Base-by-base conservation (phyloP, 2,113 vertebrate species). In the Cisticola juncidis region DNA sequence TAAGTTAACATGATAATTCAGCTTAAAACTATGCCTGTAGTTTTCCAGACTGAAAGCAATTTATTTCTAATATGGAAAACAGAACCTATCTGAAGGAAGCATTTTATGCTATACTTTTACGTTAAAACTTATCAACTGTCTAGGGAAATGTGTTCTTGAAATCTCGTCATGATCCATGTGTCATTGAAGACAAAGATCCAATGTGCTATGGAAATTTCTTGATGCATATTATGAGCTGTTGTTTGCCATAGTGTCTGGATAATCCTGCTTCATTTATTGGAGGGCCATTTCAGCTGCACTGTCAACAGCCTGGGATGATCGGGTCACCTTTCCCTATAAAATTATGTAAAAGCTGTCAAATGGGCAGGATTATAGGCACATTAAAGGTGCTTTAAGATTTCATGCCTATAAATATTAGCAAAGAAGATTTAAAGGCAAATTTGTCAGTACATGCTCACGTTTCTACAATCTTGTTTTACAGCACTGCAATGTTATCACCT, bases 251-350 rank as follows among this genome's bases (percentile, higher is more conserved):
- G 93, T 96, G 97, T 95, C 96, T 96, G 70, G 96, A 95, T 98
- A 98, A 98, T 98, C 97, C 98, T 96, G 95, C 95, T 72, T 98
- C 96, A 97, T 98, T 98, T 98, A 98, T 97, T 97, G 97, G 95
- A 98, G 89, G 95, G 93, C 92, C 92, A 97, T 95, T 98, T 98
- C 96, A 97, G 96, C 96, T 93, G 97, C 95, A 98, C 88, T 98
- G 98, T 98, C 98, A 98, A 98, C 91, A 98, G 93, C 92, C 81
- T 91, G 81, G 95, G 93, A 97, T 91, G 94, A 98, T 97, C 97
- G 35, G 98, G 98, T 99, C 98, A 98, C 98, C 98, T 98, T 98
- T 98, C 97, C 98, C 98, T 97, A 97, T 98, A 98, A 98, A 98
- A 98, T 98, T 98, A 98, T 97, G 94, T 98, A 98, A 98, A 97